Percentiles rank a stretch among this genome's conserved stretches.
These are phyloP conservation scores for Blastobasis lacticolella DNA, from an alignment of 2,888 invertebrate species.

Conservation along the genomic window DNA sequence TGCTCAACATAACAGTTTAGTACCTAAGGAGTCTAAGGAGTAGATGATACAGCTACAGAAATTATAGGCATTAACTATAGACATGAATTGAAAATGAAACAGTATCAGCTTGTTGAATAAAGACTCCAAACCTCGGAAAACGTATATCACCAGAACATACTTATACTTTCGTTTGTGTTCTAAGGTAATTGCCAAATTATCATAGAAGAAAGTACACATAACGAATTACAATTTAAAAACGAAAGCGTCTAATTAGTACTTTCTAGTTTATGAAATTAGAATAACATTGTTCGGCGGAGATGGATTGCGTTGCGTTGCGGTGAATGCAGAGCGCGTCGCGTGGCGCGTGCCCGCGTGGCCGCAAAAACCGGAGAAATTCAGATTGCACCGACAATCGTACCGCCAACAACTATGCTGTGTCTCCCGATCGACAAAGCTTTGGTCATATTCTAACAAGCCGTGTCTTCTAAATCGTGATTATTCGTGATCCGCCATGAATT, in stretches of 20 bases:
- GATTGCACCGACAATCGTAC: slow-evolving; percentile 32
- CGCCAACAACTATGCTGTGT: slow-evolving; percentile 24
- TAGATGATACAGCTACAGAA: too few species aligned
- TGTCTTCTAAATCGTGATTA: slow-evolving; percentile 17
- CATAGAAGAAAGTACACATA: slow-evolving; percentile 18
- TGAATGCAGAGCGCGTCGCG: slow-evolving; percentile 16
- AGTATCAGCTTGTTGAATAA: too few species aligned
- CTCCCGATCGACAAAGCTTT: slow-evolving; percentile 26
- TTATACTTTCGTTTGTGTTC: slow-evolving; percentile 16
- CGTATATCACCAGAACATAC: neutral
- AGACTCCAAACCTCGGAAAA: too few species aligned
- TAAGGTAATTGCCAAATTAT: slow-evolving; percentile 13
- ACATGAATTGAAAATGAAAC: too few species aligned
- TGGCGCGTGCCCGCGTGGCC: slow-evolving; percentile 17
- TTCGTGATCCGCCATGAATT: slow-evolving; percentile 15
- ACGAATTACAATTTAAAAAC: slow-evolving; percentile 18
- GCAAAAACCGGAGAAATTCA: slow-evolving; percentile 28
- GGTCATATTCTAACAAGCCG: slow-evolving; percentile 19
- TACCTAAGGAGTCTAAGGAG: too few species aligned
- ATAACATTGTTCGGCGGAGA: slow-evolving; percentile 31
- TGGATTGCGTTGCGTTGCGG: slow-evolving; percentile 6
- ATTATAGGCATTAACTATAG: too few species aligned
- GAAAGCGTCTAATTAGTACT: slow-evolving; percentile 42
- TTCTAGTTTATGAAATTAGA: slow-evolving; percentile 31
- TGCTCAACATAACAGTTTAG: too few species aligned